Base-by-base conservation (phyloP, 1,140 invertebrate genomes). In the Ectropis grisescens region DNA sequence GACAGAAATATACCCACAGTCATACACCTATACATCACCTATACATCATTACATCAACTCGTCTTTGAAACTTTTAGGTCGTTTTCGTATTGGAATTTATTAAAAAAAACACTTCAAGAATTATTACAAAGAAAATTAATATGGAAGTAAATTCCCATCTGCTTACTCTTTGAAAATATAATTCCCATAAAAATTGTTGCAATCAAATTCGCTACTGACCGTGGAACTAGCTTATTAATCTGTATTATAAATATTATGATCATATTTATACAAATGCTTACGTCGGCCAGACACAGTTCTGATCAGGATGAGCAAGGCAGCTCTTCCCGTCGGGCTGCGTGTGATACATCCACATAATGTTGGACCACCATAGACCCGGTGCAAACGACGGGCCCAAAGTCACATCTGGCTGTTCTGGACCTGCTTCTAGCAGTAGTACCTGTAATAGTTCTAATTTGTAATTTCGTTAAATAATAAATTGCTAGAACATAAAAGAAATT, bases 381-480 rank as follows among this genome's bases (percentile, higher is more conserved):
- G 87, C 82, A 2, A 89, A 69, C 0, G 82, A 85, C 1, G 90
- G 89, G 3, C 89, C 81, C 5, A 85, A 82, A 0, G 87, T 88
- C 30, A 89, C 82, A 29, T 86, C 82, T 1, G 88, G 88, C 55
- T 92, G 89, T 60, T 91, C 88, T 0, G 85, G 86, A 1, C 91
- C 92, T 2, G 90, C 91, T 80, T 93, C 91, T 14, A 93, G 49
- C 1, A 93, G 66, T 2, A 92, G 62, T 1, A 92, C 83, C 87
- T 88, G 42, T 1, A 62, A 70, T 35, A 14, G 8, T 10, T 10
- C 15, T 1, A 31, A 22, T 22, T 22, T 9, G 19, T 22, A 9
- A 4, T 22, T 22, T 4, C 4, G 19, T 22, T 5, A 22, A 4
- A 9, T 4, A 5, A 4, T 22, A 9, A 5, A 22, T 5, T 9